A percentile compares a stretch with the other conserved stretches of the same genome.
These are phyloP conservation scores for Pseudomugil tenellus DNA, from an alignment of 2,797 vertebrate species.

Conservation along the genomic window DNA sequence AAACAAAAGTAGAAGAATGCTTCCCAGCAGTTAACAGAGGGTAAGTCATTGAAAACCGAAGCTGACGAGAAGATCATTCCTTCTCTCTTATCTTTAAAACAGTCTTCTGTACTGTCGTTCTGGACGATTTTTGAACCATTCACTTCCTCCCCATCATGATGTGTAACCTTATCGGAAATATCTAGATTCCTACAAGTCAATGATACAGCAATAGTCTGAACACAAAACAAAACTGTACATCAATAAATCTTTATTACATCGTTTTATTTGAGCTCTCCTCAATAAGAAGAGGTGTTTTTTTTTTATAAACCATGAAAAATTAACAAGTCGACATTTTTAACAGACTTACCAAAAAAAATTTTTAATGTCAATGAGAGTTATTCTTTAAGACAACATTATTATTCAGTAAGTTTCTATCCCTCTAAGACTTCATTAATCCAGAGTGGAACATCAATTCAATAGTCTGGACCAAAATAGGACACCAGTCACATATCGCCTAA, in stretches of 20 bases:
- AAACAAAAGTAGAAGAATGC: background rate
- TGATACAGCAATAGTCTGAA: background rate
- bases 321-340: too few species aligned
- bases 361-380: too few species aligned
- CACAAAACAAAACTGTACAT: background rate
- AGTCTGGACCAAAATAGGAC: background rate
- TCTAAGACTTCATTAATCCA: background rate
- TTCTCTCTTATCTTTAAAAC: too few species aligned
- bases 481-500: background rate
- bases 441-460: background rate
- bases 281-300: too few species aligned
- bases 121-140: too few species aligned
- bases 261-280: background rate
- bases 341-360: too few species aligned
- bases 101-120: background rate
- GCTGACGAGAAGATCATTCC: background rate
- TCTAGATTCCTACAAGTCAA: background rate
- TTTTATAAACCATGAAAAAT: too few species aligned
- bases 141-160: too few species aligned
- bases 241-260: background rate
- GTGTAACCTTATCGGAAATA: too few species aligned
- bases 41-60: background rate
- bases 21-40: background rate
- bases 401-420: too few species aligned
- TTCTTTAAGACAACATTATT: too few species aligned